Evolutionary conservation across 2,113 vertebrate species (phyloP).

Genomic region (Falcunculus frontatus): DNA sequence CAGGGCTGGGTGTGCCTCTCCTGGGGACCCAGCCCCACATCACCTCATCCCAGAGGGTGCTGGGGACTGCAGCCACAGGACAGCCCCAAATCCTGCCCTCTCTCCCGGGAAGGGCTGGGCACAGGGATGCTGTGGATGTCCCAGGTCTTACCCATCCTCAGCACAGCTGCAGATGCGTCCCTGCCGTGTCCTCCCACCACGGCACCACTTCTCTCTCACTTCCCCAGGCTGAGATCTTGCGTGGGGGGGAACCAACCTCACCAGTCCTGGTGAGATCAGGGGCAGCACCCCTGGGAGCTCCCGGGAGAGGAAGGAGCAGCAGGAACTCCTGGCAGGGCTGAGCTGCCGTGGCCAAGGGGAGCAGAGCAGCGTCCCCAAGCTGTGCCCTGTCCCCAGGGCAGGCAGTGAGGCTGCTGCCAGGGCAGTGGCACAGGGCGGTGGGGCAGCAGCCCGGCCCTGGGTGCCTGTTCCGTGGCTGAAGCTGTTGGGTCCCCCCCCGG

Average conservation of each 20-base stretch:
- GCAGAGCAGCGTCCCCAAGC: background rate
- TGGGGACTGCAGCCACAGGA: background rate
- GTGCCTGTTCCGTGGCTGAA: background rate
- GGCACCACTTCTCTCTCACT: background rate
- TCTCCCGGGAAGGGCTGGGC: rapidly evolving
- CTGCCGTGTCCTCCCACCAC: rapidly evolving
- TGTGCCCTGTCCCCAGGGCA: background rate
- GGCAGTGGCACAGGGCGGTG: background rate
- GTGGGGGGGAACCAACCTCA: background rate
- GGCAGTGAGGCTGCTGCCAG: background rate
- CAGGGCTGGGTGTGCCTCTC: background rate
- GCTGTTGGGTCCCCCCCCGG: rapidly evolving
- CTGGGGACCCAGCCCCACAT: background rate
- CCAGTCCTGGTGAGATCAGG: background rate
- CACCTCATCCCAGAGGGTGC: rapidly evolving
- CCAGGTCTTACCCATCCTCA: background rate
- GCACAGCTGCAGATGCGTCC: background rate
- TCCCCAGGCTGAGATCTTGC: background rate
- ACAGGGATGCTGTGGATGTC: rapidly evolving
- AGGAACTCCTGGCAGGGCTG: background rate
- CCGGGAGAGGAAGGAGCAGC: background rate
- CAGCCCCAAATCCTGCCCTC: background rate
- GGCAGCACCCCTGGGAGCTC: background rate
- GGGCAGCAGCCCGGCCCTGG: background rate
- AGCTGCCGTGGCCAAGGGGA: background rate